Conservation (phyloP, 2,797 vertebrate genomes). For the Bradypus variegatus region DNA sequence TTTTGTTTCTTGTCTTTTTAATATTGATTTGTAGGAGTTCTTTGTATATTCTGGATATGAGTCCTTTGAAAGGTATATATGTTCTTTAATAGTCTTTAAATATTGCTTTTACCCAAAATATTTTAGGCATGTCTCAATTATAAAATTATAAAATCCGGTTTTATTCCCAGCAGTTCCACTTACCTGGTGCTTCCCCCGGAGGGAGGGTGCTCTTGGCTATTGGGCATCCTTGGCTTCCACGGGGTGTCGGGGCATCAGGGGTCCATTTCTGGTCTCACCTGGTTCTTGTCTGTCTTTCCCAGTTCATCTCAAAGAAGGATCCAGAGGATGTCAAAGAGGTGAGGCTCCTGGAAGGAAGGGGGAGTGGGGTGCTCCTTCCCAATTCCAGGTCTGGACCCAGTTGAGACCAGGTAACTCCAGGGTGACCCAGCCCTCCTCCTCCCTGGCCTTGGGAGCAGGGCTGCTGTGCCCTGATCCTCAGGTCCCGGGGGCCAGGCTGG, state of each 20-base stretch:
- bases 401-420: background rate
- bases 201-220: too few relatives aligned
- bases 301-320: conserved; percentile 88
- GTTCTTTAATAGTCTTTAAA: background rate
- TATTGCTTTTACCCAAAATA: background rate
- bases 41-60: background rate
- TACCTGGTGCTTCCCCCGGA: background rate
- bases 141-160: background rate
- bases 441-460: background rate
- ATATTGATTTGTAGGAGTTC: background rate
- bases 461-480: background rate
- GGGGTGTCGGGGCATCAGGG: too few relatives aligned
- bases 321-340: conserved; percentile 89
- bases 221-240: background rate
- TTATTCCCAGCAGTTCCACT: background rate
- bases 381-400: background rate
- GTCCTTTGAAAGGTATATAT: background rate
- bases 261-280: background rate
- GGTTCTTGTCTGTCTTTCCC: background rate
- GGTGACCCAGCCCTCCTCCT: too few relatives aligned
- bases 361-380: background rate
- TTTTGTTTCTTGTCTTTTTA: background rate
- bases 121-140: background rate
- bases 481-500: background rate
- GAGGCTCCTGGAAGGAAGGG: conserved; percentile 29